Percentiles rank a stretch among this genome's conserved stretches.
These are phyloP conservation scores for Carpatolechia fugitivella DNA, from an alignment of 2,888 invertebrate species.

Conservation along the genomic window DNA sequence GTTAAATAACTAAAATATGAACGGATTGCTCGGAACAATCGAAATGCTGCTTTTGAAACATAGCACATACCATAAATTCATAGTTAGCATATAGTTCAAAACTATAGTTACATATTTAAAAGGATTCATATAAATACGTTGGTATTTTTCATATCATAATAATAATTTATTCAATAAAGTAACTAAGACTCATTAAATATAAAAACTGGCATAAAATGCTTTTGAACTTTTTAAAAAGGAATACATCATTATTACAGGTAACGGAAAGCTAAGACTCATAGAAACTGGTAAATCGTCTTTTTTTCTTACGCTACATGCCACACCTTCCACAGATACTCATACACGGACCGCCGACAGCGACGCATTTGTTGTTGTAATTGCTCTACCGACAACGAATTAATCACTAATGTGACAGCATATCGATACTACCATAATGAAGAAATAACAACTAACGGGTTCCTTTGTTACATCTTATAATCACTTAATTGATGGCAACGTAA, in stretches of 20 bases:
- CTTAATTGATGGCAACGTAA: constrained; percentile 11
- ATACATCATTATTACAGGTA: no score
- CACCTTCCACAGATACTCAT: constrained; percentile 7
- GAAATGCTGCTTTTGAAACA: no score
- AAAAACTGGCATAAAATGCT: no score
- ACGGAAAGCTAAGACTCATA: neutral
- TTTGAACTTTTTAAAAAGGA: no score
- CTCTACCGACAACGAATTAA: constrained; percentile 63
- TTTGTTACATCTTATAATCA: constrained; percentile 24
- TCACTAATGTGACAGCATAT: constrained; percentile 63
- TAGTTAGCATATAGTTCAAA: no score
- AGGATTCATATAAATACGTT: no score
- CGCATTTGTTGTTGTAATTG: constrained; percentile 59
- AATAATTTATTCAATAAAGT: no score
- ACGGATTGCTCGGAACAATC: constrained; percentile 61
- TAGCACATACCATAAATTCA: no score
- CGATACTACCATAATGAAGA: constrained; percentile 51
- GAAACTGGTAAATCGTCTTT: neutral
- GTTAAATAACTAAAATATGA: constrained; percentile 63
- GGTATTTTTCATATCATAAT: no score
- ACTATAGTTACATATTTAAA: no score
- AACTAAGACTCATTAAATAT: no score
- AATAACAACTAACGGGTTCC: constrained; percentile 52
- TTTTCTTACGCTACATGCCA: constrained; percentile 1
- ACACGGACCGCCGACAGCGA: constrained; percentile 41